phyloP scores from a whole-genome alignment of 2,888 invertebrate genomes.

The Antheraea assamensis region DNA sequence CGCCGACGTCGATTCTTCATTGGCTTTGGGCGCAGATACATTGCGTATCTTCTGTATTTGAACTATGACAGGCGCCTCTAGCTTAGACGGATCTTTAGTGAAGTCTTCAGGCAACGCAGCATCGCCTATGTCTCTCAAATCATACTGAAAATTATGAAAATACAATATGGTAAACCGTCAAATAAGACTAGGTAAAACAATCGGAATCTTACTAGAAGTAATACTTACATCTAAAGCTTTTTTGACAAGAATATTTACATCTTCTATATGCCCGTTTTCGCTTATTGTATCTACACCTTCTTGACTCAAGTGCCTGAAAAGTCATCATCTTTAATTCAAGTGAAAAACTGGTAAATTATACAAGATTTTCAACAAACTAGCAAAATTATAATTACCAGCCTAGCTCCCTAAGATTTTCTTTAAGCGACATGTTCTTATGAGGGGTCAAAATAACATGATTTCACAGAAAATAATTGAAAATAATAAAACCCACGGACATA shows the following conservation, averaged over 20 bases:
- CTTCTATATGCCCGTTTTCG: conserved; percentile 84
- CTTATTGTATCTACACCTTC: conserved; percentile 86
- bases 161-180: conserved; percentile 31
- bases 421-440: conserved; percentile 81
- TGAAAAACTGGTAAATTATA: conserved; percentile 22
- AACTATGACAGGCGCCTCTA: conserved; percentile 86
- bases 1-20: conserved; percentile 91
- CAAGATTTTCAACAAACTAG: conserved; percentile 21
- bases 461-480: conserved; percentile 61
- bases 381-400: conserved; percentile 82
- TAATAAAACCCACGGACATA: conserved; percentile 60
- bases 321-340: conserved; percentile 29
- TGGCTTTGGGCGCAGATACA: conserved; percentile 94
- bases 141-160: conserved; percentile 79
- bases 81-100: conserved; percentile 79
- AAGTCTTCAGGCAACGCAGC: conserved; percentile 87
- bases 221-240: conserved; percentile 87
- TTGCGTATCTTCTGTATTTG: conserved; percentile 95
- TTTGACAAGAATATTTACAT: conserved; percentile 84
- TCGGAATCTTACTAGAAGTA: conserved; percentile 21
- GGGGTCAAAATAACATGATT: conserved; percentile 64
- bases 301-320: conserved; percentile 87
- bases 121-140: conserved; percentile 91
- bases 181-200: conserved; percentile 21
- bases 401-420: conserved; percentile 84